Percentiles rank a stretch among this genome's conserved stretches.
Evolutionary conservation across 2,113 vertebrate genomes (phyloP).

Genomic region (Buteo buteo): DNA sequence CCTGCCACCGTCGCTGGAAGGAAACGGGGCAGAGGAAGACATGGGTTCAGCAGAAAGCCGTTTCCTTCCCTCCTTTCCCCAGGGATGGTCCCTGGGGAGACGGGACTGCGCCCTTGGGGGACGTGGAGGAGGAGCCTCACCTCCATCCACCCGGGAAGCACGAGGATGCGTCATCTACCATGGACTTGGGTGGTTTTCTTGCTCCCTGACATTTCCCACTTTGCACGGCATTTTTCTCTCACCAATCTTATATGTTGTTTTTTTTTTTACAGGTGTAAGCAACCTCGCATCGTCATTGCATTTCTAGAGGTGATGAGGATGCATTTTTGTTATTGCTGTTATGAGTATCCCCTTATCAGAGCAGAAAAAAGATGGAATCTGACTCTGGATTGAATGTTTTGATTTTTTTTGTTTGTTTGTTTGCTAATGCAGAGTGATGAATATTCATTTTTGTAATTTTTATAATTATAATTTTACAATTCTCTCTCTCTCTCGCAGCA

Average conservation of each 20-base stretch:
- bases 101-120: background rate
- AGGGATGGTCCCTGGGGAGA: background rate
- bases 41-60: background rate
- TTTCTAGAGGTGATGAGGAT: background rate
- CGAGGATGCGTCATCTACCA: accelerated
- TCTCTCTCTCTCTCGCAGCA: slow-evolving; percentile 47
- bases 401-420: background rate
- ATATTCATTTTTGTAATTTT: accelerated
- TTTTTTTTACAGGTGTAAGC: background rate
- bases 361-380: background rate
- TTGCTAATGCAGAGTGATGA: background rate
- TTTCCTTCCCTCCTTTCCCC: background rate
- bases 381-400: background rate
- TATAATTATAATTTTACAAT: accelerated
- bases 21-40: background rate
- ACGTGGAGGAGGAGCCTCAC: background rate
- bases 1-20: background rate
- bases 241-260: accelerated
- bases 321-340: background rate
- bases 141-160: background rate
- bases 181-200: background rate
- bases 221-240: accelerated
- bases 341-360: background rate
- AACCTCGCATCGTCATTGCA: accelerated
- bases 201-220: background rate